Evolutionary conservation across 2,797 vertebrate genomes (phyloP), one percentile per base, ranked within the genome.

Genomic region (Echiichthys vipera): DNA sequence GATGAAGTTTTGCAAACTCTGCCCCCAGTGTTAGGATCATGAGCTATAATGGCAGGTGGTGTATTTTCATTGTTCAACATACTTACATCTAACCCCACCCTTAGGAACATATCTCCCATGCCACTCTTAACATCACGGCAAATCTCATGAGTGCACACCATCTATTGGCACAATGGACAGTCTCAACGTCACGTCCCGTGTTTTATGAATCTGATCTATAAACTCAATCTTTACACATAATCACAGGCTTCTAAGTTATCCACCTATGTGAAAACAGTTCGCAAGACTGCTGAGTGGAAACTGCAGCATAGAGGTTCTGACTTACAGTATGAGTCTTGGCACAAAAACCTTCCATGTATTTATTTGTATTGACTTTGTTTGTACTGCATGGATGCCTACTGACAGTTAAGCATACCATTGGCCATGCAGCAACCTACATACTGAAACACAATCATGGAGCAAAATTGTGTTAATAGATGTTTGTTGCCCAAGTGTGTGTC

Each of bases 361-460:
- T 80, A 82, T 87, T 78, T 87, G 47, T 78, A 25, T 62, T 77
- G 56, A 59, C 65, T 86, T 74, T 83, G 65, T 89, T 88, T 84
- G 59, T 54, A 65, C 61, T 66, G 50, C 27, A 71, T 74, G 73
- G 54, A 70, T 72, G 74, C 37, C 69, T 66, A 22, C 51, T 54
- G 22, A 64, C 74, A 78, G 71, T 84, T 71, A 84, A 71, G 69
- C 71, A 57, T 71, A 40, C 46, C 42, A 5, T 46, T 71, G 65
- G 75, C 80, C 74, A 80, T 55, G 8, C 61, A 51, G 56, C 47
- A 80, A 70, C 79, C 53, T 77, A 81, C 71, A 64, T 30, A 72
- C 56, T 22, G 24, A 70, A 71, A 66, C 63, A 65, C 50, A 78
- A 77, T 71, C 67, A 78, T 40, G 70, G 58, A 88, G 68, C 9